Evolutionary conservation across 1,140 invertebrate genomes (phyloP).

Genomic region (Geopemphigus sp.): DNA sequence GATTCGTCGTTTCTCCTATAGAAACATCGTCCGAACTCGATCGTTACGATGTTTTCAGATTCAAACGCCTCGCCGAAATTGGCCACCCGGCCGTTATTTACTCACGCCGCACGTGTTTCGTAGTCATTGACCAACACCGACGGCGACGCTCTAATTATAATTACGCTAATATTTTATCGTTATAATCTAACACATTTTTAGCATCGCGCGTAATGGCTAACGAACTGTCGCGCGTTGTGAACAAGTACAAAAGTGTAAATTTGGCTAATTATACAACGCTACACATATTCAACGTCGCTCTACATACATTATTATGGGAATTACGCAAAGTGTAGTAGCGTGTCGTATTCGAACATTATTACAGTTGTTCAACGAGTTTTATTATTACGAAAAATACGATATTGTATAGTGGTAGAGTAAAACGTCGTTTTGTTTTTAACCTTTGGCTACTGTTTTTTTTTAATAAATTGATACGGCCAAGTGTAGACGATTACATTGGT

Average conservation of each 20-base stretch:
- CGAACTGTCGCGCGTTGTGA: background rate
- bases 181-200: conserved; percentile 8
- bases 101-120: too few relatives aligned
- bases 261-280: background rate
- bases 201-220: background rate
- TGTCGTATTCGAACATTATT: background rate
- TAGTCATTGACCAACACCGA: too few relatives aligned
- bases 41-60: too few relatives aligned
- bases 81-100: too few relatives aligned
- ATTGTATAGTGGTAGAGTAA: background rate
- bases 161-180: background rate
- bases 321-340: background rate
- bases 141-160: too few relatives aligned
- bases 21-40: too few relatives aligned
- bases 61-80: too few relatives aligned
- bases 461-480: background rate
- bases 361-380: background rate
- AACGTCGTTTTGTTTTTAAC: background rate
- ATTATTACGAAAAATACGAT: background rate
- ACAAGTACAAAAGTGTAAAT: conserved; percentile 8
- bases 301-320: background rate
- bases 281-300: background rate
- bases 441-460: background rate
- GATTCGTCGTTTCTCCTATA: too few relatives aligned
- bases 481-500: background rate